Base-by-base conservation (phyloP, 1,140 invertebrate species). In the Cherax destructor region DNA sequence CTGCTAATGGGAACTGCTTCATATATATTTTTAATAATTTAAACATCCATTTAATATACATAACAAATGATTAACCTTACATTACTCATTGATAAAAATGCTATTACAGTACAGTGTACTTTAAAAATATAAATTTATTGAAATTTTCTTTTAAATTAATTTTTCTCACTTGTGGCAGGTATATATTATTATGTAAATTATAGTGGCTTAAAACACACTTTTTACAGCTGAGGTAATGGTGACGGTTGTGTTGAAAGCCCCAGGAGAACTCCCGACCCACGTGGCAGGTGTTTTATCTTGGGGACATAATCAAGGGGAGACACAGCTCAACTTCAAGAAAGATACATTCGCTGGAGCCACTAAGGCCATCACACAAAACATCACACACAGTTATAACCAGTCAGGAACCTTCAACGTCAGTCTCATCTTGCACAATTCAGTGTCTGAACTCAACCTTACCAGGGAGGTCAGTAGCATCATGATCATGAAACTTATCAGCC, bases 391-490 rank as follows among this genome's bases (percentile, higher is more conserved):
- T 11, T 86, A 86, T 18, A 59, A 3, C 11, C 56, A 77, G 74
- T 56, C 74, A n/a, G 72, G 72, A 24, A 78, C 9, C 76, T 86
- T 59, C 52, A 50, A 56, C 4, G 16, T 86, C 16, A 50, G 74
- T 52, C 6, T 86, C 50, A 30, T 9, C 24, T 13, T 86, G 16
- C 7, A 56, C 3, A 86, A 78, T 18, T 24, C 74, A 59, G 74
- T 86, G 50, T 86, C 85, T 21, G 50, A 47, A 47, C 30, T 78
- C 30, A 78, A 78, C n/a, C 9, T 86, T 21, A 86, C 72, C 10
- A 50, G 24, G 30, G n/a, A 56, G 85, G 85, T 86, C n/a, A 86
- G 85, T 30, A 41, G 30, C 30, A 41, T 0, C 30, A 41, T 41
- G 0, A 41, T 41, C 30, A 41, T 41, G 30, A 41, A 41, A 41